Conservation (phyloP, 1,140 invertebrate species). For the Brachionus sp. region DNA sequence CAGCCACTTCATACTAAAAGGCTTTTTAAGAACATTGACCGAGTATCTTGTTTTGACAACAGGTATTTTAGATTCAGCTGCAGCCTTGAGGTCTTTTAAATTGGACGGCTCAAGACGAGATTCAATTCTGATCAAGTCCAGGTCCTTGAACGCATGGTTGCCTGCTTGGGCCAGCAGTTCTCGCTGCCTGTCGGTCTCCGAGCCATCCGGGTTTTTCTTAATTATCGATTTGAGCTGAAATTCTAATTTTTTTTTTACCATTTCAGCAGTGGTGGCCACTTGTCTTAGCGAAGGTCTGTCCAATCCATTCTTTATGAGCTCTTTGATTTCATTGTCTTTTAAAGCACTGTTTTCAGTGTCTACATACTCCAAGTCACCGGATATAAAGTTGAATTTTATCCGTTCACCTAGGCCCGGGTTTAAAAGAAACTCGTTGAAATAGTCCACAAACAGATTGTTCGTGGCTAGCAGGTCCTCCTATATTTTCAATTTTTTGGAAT, state of each 20-base stretch:
- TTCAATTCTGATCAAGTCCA: constrained; percentile 36
- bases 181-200: background rate
- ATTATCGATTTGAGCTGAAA: constrained; percentile 36
- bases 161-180: background rate
- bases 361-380: constrained; percentile 5
- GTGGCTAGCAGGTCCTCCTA: constrained; percentile 19
- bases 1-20: constrained; percentile 38
- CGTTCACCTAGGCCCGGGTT: constrained; percentile 6
- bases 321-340: background rate
- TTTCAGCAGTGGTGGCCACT: background rate
- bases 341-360: background rate
- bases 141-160: constrained; percentile 26
- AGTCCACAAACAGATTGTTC: constrained; percentile 38
- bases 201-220: background rate
- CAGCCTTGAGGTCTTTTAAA: constrained; percentile 27
- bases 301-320: background rate
- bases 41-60: constrained; percentile 21
- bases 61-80: background rate
- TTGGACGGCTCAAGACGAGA: background rate
- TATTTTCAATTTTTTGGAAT: background rate
- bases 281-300: background rate
- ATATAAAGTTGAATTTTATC: constrained; percentile 31
- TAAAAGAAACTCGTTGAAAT: constrained; percentile 30
- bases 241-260: constrained; percentile 42
- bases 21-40: constrained; percentile 27